Conservation (phyloP, 2,797 vertebrate genomes). For the Trematomus bernacchii region DNA sequence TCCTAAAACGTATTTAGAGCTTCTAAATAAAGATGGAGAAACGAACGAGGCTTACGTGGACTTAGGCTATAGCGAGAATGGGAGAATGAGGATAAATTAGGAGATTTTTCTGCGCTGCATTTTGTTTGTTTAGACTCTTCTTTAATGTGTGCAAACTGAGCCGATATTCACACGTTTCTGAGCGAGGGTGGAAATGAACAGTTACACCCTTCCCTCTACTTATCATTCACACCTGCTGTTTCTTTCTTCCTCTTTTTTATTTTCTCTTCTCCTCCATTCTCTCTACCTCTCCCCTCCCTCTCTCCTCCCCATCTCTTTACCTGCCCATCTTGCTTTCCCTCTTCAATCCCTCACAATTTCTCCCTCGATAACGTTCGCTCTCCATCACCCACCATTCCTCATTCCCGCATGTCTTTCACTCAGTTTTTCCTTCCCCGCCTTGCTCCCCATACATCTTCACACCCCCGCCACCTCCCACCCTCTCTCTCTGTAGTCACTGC, state of each 20-base stretch:
- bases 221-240: slow-evolving; percentile 19
- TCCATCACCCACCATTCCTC: slow-evolving; percentile 42
- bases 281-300: background rate
- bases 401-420: slow-evolving; percentile 30
- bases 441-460: slow-evolving; percentile 46
- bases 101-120: background rate
- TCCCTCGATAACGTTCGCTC: slow-evolving; percentile 22
- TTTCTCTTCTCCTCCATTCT: background rate
- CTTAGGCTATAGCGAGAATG: too few relatives aligned
- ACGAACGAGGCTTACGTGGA: slow-evolving; percentile 9
- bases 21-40: slow-evolving; percentile 42
- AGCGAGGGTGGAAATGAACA: slow-evolving; percentile 21
- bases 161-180: slow-evolving; percentile 8
- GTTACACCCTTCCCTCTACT: slow-evolving; percentile 30
- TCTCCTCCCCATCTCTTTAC: slow-evolving; percentile 27
- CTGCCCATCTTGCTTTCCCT: slow-evolving; percentile 32
- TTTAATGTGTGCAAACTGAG: slow-evolving; percentile 1
- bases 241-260: slow-evolving; percentile 2
- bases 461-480: slow-evolving; percentile 31
- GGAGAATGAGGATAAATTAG: background rate
- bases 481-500: slow-evolving; percentile 73
- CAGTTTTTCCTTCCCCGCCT: slow-evolving; percentile 34
- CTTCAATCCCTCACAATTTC: slow-evolving; percentile 34
- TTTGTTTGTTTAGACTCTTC: background rate
- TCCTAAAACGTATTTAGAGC: slow-evolving; percentile 21